Evolutionary conservation across 2,113 vertebrate species (phyloP), one percentile per base, ranked within the genome.

Genomic region (Nanorana parkeri): DNA sequence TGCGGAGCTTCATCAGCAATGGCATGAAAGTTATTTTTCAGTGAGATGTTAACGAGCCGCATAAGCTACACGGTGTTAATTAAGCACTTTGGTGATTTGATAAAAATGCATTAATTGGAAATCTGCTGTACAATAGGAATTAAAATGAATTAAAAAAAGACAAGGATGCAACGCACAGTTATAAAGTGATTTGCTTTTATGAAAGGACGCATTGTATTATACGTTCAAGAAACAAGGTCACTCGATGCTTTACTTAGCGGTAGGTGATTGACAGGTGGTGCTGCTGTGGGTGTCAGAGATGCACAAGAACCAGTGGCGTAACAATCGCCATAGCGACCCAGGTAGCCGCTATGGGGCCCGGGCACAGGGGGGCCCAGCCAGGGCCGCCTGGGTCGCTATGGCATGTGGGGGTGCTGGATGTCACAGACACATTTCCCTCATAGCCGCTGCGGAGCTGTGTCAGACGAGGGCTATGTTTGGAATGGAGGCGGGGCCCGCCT

Each of bases 61-160:
- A 56, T 58, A 54, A 56, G 68, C 16, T 28, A 23, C 23, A 41
- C 55, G 20, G 20, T 58, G 72, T 21, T 75, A 75, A 75, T 75
- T 75, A 75, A 23, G 72, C 58, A 41, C 72, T 74, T 55, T 73
- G 69, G 69, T 56, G 69, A n/a, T n/a, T 56, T 73, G 29, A 55
- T 73, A 73, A 55, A n/a, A 73, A 56, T 55, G 47, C 68, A 71
- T 71, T 71, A 54, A 71, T 69, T 69, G 29, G 32, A 68, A n/a
- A 1, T 24, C 41, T 47, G 41, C 41, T 47, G 8, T 47, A 47
- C 41, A 47, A 47, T 47, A 47, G 69, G 17, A 71, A 71, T 71
- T 17, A 19, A n/a, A 69, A 24, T 69, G 16, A 10, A 19, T 6
- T 3, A 36, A 36, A 47, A 2, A 73, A 75, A n/a, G 61, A 41